Evolutionary conservation across 1,140 invertebrate genomes (phyloP).

Genomic region (Saccostrea echinata): DNA sequence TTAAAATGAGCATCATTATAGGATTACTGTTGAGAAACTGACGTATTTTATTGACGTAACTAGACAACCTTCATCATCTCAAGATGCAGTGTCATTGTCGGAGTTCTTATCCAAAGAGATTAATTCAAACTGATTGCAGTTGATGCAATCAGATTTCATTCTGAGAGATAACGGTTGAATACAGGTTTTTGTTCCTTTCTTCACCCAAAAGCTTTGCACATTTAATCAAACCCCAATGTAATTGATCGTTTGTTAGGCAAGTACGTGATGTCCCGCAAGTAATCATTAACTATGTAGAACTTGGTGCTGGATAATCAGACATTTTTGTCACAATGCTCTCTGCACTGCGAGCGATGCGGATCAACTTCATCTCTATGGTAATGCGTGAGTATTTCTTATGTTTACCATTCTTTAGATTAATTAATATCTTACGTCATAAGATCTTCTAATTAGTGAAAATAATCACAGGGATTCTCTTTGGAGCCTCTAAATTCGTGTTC

Average conservation of each 20-base stretch:
- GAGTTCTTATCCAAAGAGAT: slow-evolving; percentile 1
- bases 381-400: neutral
- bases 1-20: neutral
- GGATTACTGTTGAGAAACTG: neutral
- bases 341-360: neutral
- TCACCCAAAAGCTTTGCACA: neutral
- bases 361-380: slow-evolving; percentile 2
- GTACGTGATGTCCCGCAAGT: slow-evolving; percentile 35
- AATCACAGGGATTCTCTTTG: neutral
- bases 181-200: slow-evolving; percentile 20
- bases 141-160: slow-evolving; percentile 27
- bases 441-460: neutral
- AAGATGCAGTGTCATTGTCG: slow-evolving; percentile 8
- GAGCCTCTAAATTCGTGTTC: too few relatives aligned
- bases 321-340: slow-evolving; percentile 16
- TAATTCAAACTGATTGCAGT: slow-evolving; percentile 32
- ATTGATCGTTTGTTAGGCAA: slow-evolving; percentile 25
- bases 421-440: neutral
- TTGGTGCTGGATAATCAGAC: neutral
- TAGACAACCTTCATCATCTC: slow-evolving; percentile 19
- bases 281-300: neutral
- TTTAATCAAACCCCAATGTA: slow-evolving; percentile 4
- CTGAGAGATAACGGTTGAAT: neutral
- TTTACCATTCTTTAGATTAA: neutral
- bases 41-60: slow-evolving; percentile 17